Evolutionary conservation across 2,888 invertebrate genomes (phyloP), one percentile per base, ranked within the genome.

Genomic region (Poecilobothrus nobilitatus): DNA sequence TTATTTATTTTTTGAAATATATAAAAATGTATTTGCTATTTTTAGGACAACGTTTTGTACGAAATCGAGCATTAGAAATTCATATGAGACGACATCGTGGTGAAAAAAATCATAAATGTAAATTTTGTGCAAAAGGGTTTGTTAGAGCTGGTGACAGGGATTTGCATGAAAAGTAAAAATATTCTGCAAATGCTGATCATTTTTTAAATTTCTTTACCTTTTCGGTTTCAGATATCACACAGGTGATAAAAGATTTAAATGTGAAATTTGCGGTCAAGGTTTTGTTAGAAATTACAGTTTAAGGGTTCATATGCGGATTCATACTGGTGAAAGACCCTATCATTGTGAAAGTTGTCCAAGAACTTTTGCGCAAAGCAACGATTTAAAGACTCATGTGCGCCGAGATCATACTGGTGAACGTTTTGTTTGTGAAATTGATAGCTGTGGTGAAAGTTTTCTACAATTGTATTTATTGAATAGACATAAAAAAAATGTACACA

Each of bases 281-380:
- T 53, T 53, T 53, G 53, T 53, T 18, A 53, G 53, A 53, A 53
- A 53, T 18, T 53, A 53, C n/a, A 53, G 53, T 53, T 53, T 53
- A 53, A 53, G 53, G 15, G 53, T 53, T 53, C 93, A 94, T 80
- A 91, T 91, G 67, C 86, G 93, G 74, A 93, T 94, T 76, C 93
- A 94, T 75, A 93, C 92, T 1, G 93, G 93, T 66, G 87, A 87
- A 77, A 93, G 93, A 78, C 93, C 93, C 0, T 92, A 92, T 80
- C 89, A 89, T 89, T 89, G 78, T 84, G 84, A 53, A 18, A 53
- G 15, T 53, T 53, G 53, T n/a, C 53, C 53, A 53, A 53, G 53
- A 53, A 53, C 53, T 12, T 53, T 53, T 53, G 53, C 53, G 15
- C 53, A 53, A 18, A 53, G 53, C 18, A 53, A 53, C 18, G 53